Base-by-base conservation (phyloP, 1,140 invertebrate species). In the Gryon sp. region DNA sequence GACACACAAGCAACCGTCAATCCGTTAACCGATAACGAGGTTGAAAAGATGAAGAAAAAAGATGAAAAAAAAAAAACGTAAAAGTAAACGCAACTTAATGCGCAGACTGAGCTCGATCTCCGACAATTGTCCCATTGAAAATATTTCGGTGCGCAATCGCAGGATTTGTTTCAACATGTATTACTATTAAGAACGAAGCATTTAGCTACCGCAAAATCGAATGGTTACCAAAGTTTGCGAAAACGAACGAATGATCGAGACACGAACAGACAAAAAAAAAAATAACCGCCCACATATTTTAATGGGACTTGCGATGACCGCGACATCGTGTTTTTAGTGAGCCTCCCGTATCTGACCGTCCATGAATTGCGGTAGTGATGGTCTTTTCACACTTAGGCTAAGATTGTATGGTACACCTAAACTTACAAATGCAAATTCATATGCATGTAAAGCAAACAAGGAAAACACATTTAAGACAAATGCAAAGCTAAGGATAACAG, bases 21-120 rank as follows among this genome's bases (percentile, higher is more conserved):
- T 65, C 40, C 72, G 30, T 57, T 80, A n/a, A n/a, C n/a, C 34
- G 65, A 70, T 62, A 70, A 62, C 11, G 76, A 59, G 40, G 30
- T 38, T 46, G 53, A 63, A 43, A 55, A 53, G 11, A 46, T 7
- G 32, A 34, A 34, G 9, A 63, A 73, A 38, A 12, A 5, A 12
- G 26, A 20, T 1, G 5, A 4, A 32, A 45, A 34, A 30, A n/a
- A n/a, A n/a, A n/a, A n/a, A n/a, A n/a, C n/a, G n/a, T n/a, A n/a
- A n/a, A n/a, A n/a, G n/a, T n/a, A n/a, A 46, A n/a, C 48, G 63
- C 55, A 22, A 73, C 24, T 75, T 78, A n/a, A 65, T 78, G 83
- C 83, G 82, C 84, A 85, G 85, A 86, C 86, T 86, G 86, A 89
- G 82, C 82, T 86, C 79, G 68, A 52, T 59, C 72, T 79, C 65